Base-by-base conservation (phyloP, 2,113 vertebrate genomes). In the Aegotheles bennettii region DNA sequence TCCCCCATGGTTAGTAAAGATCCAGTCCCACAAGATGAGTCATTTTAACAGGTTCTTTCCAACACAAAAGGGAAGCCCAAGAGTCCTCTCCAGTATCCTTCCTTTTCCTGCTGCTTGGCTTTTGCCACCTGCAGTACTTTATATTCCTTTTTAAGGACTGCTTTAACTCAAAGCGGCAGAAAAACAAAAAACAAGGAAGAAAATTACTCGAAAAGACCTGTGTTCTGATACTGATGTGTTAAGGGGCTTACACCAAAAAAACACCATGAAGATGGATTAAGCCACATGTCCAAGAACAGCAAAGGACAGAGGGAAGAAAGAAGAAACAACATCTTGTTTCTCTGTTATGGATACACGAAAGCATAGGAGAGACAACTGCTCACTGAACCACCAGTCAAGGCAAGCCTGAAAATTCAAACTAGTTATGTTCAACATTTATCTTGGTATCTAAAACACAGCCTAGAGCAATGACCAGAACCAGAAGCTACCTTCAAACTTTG, bases 81-180 rank as follows among this genome's bases (percentile, higher is more conserved):
- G 18, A 60, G 24, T 2, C 6, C 7, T 15, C 25, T 88, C 48
- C 38, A 42, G 18, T 6, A 75, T 38, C 12, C 16, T n/a, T 57
- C 16, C 12, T 28, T 54, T 29, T 69, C 19, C 36, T 36, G 10
- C n/a, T 70, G 16, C 33, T 40, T 42, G 26, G 17, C 15, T 87
- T 81, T 54, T 63, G 42, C 36, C 42, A 84, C 4, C 7, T 45
- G 26, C 28, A 83, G 26, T 50, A 74, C 9, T 56, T 36, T 5
- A 69, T 2, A 3, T 1, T 60, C 1, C 0, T 8, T 38, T 75
- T 59, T 26, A 64, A 19, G 29, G 38, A 79, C 10, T 48, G 28
- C 21, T 74, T 56, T 51, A 90, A 79, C 29, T 59, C 0, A 0
- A 47, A 43, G 26, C 36, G 9, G 5, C 36, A 80, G 31, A 71